Conservation (phyloP, 2,113 vertebrate species). For the Rafetus swinhoei region DNA sequence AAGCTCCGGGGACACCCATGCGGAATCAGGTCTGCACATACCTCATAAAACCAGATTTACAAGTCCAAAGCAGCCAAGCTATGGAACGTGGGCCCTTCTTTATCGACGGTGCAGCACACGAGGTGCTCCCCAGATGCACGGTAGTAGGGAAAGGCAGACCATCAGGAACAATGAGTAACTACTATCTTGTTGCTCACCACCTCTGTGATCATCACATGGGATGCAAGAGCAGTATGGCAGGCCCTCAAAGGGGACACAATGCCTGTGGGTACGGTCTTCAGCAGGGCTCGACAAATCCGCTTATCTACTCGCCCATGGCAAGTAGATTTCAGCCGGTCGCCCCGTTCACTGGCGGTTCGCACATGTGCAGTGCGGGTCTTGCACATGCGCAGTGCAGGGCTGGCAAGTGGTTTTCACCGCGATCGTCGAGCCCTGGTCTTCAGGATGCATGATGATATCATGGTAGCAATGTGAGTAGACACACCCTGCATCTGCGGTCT, state of each 20-base stretch:
- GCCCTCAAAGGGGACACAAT: neutral
- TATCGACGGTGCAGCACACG: neutral
- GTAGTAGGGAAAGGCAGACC: neutral
- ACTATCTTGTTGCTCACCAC: neutral
- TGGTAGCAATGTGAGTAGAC: rapidly evolving
- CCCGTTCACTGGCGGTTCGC: too few relatives aligned
- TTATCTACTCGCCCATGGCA: too few relatives aligned
- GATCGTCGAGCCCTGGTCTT: too few relatives aligned
- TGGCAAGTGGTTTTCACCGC: too few relatives aligned
- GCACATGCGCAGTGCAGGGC: too few relatives aligned
- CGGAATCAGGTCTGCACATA: conserved; percentile 23
- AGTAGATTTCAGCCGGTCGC: too few relatives aligned
- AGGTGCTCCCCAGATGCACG: conserved; percentile 54
- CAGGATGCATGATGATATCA: neutral
- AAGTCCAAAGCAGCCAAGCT: conserved; percentile 7
- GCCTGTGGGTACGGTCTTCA: neutral
- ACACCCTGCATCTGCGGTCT: neutral
- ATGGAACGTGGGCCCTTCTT: conserved; percentile 44
- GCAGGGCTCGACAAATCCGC: too few relatives aligned
- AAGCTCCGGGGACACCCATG: conserved; percentile 20
- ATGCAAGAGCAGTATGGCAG: neutral
- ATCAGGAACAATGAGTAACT: conserved; percentile 1
- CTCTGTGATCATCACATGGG: neutral
- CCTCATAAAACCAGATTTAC: conserved; percentile 71
- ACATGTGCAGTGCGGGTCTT: too few relatives aligned